phyloP scores from a whole-genome alignment of 1,140 invertebrate species.

The Papilio machaon region DNA sequence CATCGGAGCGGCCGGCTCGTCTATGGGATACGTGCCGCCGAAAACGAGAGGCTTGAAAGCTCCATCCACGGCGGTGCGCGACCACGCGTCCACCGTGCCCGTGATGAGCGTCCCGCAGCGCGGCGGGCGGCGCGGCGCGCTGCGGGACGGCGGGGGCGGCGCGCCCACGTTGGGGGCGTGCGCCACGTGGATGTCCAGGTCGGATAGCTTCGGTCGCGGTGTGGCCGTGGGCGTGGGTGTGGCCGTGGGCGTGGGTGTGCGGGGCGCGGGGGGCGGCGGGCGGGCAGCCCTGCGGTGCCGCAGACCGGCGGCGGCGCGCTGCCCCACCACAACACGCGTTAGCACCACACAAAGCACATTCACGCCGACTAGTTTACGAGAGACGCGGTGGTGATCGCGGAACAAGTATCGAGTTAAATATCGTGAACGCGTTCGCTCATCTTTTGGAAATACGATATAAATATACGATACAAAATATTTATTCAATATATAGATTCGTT shows the following conservation, averaged over 20 bases:
- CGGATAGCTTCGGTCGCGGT: conserved; percentile 47
- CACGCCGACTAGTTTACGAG: conserved; percentile 17
- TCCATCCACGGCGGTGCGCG: conserved; percentile 56
- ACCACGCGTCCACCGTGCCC: conserved; percentile 85
- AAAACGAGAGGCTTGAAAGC: conserved; percentile 87
- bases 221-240: background rate
- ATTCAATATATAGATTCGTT: background rate
- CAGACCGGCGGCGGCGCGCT: conserved; percentile 44
- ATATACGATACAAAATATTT: background rate
- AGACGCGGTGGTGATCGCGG: conserved; percentile 1
- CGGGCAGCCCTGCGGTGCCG: conserved; percentile 41
- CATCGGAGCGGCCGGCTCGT: conserved; percentile 80
- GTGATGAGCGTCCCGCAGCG: conserved; percentile 82
- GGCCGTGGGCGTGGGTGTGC: conserved; percentile 20
- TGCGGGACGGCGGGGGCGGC: conserved; percentile 37
- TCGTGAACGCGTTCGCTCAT: background rate
- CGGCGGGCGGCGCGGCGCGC: conserved; percentile 17
- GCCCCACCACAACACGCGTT: conserved; percentile 56
- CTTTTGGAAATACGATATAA: background rate
- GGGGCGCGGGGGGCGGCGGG: conserved; percentile 29
- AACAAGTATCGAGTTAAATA: background rate
- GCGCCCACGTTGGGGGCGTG: conserved; percentile 39
- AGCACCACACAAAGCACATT: conserved; percentile 43
- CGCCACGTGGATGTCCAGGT: conserved; percentile 77
- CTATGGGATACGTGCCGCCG: conserved; percentile 91